Base-by-base conservation (phyloP, 2,797 vertebrate genomes). In the Lepilemur ruficaudatus region DNA sequence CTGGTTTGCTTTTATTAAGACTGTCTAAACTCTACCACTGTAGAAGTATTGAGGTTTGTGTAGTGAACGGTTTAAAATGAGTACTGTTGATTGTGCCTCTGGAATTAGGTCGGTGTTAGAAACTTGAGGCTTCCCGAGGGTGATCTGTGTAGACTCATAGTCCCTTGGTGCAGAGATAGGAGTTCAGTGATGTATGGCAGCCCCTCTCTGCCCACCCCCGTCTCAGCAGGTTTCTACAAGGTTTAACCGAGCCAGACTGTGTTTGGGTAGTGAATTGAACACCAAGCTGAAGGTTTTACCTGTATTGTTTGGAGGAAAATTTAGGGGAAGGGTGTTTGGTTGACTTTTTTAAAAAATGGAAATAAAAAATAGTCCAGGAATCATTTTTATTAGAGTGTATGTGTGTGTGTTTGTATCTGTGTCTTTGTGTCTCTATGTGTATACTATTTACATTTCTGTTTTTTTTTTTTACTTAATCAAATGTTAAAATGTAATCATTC, bases 151-250 rank as follows among this genome's bases (percentile, higher is more conserved):
- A 22, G 52, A 25, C 17, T 15, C 7, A 10, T 6, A 22, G 13
- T 6, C 43, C 11, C 30, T 35, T 50, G 15, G 20, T 67, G 75
- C 30, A 46, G 61, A 80, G 59, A 12, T 20, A 18, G 52, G 28
- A 59, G 28, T 67, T 80, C 17, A 15, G 57, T 46, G 52, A n/a
- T 43, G 8, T 87, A 0, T 38, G 73, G 52, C 35, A 78, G 23
- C 5, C 9, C 6, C 0, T 0, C 4, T 17, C 57, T 5, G 0
- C 38, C 18, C 23, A 7, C 46, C 9, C 73, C 1, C 3, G 7
- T 0, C n/a, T 23, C 23, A 22, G 28, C 38, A 32, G 38, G n/a
- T 41, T 91, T 76, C 43, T n/a, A 0, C n/a, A 14, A 35, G 43
- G 14, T 35, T 41, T 55, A 30, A 14, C 41, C 55, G 70, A 88